A percentile compares a stretch with the other conserved stretches of the same genome.
These are phyloP conservation scores for Sphinx pinastri DNA, from an alignment of 2,888 invertebrate species.

Conservation along the genomic window DNA sequence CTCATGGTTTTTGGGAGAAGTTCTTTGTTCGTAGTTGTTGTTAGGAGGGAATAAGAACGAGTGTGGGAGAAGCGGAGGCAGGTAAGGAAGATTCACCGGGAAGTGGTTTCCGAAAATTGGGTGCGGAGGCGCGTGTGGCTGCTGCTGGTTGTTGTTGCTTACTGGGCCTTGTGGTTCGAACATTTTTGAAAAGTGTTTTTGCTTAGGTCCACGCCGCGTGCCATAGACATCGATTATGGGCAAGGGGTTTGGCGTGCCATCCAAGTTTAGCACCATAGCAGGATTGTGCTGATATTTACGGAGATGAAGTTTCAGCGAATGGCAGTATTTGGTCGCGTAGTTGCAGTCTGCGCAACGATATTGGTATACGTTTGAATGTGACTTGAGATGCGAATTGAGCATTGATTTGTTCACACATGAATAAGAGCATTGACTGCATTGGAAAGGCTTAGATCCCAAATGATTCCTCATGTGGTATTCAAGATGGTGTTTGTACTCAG, in stretches of 20 bases:
- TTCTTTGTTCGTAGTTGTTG: constrained; percentile 70
- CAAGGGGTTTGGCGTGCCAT: constrained; percentile 94
- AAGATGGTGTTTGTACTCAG: constrained; percentile 99
- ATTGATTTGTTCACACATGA: constrained; percentile 99
- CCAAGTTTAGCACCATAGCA: constrained; percentile 94
- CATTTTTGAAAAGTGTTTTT: constrained; percentile 72
- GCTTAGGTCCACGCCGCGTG: constrained; percentile 93
- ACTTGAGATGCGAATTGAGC: constrained; percentile 99
- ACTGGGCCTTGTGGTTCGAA: constrained; percentile 60
- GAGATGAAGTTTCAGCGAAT: constrained; percentile 97
- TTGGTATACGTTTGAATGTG: constrained; percentile 96
- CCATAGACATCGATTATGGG: constrained; percentile 96
- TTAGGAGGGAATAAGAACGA: constrained; percentile 80
- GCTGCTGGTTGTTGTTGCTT: constrained; percentile 53
- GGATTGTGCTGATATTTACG: constrained; percentile 96
- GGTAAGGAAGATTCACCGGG: constrained; percentile 74
- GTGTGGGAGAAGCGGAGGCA: constrained; percentile 76
- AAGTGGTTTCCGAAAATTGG: constrained; percentile 75
- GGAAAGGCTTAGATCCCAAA: constrained; percentile 97
- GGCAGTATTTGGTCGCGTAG: constrained; percentile 99
- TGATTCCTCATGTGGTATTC: constrained; percentile 99
- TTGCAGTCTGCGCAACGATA: constrained; percentile 96
- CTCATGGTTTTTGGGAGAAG: constrained; percentile 61
- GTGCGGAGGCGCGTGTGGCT: constrained; percentile 62
- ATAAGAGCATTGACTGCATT: constrained; percentile 94